Evolutionary conservation across 2,797 vertebrate species (phyloP), one percentile per base, ranked within the genome.

Genomic region (Microctenopoma steveboyesi): DNA sequence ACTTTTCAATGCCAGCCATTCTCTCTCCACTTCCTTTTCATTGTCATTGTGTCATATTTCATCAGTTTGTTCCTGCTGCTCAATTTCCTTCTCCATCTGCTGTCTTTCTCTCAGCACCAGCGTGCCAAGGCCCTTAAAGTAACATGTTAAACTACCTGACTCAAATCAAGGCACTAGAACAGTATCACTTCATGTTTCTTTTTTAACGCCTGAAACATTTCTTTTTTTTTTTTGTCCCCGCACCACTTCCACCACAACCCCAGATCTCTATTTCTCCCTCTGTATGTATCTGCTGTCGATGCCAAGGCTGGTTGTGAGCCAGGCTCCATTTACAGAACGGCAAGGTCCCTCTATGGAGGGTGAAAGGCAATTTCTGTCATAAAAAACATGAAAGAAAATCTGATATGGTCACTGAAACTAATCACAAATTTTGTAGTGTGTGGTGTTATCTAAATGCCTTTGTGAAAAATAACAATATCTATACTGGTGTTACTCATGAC

Each of bases 71-170:
- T 73, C 60, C 67, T 50, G 56, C 55, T 63, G 33, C 57, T 68
- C 45, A 46, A 50, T 54, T 72, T 69, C 39, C 63, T 75, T 82
- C 70, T 76, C 87, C 68, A 76, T 84, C 86, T 84, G 81, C 70
- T 78, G 5, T 39, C 74, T 75, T 55, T 81, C 35, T 70, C 45
- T 69, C 59, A 30, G n/a, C 28, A 72, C 59, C 66, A 77, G 46
- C 30, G 0, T 47, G 63, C 72, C 77, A 78, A 82, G 65, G 58
- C 56, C 72, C 39, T 7, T 2, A 68, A 82, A 64, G 70, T 68
- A 43, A 45, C 47, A 60, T 50, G 62, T 71, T 76, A 62, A 81
- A 82, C 56, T 67, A 76, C 61, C 65, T 57, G 57, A 76, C 69
- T 83, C 33, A 70, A 82, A 77, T 69, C 59, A 79, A 68, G 56